Evolutionary conservation across 2,888 invertebrate species (phyloP).

Genomic region (Leptinotarsa peninsularis): DNA sequence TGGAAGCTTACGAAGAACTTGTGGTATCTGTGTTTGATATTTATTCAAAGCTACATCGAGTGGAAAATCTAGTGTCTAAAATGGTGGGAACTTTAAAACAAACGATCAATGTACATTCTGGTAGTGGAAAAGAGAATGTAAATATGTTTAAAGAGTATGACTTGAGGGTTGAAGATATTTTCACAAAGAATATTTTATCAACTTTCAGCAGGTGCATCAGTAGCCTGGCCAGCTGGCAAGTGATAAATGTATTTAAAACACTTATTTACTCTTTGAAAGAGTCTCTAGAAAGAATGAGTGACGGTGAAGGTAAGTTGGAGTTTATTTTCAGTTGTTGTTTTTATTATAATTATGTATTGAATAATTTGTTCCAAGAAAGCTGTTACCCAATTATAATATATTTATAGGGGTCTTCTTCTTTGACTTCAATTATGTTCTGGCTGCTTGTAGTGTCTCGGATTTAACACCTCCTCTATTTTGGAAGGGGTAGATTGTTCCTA

Average conservation of each 20-base stretch:
- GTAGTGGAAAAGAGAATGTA: conserved; percentile 27
- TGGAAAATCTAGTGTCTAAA: conserved; percentile 61
- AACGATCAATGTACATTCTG: conserved; percentile 47
- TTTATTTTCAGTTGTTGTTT: no score
- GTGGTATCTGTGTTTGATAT: conserved; percentile 58
- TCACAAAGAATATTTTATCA: conserved; percentile 57
- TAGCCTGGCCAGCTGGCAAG: conserved; percentile 59
- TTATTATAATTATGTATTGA: no score
- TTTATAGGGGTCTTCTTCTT: no score
- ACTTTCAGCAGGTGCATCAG: conserved; percentile 57
- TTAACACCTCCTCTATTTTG: no score
- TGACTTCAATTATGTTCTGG: no score
- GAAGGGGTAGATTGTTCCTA: no score
- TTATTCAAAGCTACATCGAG: conserved; percentile 60
- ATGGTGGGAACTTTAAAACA: conserved; percentile 56
- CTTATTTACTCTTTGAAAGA: conserved; percentile 57
- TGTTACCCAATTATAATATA: no score
- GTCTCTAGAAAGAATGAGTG: conserved; percentile 49
- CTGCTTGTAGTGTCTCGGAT: no score
- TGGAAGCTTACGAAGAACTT: conserved; percentile 54
- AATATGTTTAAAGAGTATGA: conserved; percentile 26
- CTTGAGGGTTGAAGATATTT: conserved; percentile 50
- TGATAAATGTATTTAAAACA: conserved; percentile 61
- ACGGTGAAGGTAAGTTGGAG: conserved; percentile 45
- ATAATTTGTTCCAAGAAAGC: no score